Conservation (phyloP, 2,888 invertebrate species). For the Acronicta leporina region DNA sequence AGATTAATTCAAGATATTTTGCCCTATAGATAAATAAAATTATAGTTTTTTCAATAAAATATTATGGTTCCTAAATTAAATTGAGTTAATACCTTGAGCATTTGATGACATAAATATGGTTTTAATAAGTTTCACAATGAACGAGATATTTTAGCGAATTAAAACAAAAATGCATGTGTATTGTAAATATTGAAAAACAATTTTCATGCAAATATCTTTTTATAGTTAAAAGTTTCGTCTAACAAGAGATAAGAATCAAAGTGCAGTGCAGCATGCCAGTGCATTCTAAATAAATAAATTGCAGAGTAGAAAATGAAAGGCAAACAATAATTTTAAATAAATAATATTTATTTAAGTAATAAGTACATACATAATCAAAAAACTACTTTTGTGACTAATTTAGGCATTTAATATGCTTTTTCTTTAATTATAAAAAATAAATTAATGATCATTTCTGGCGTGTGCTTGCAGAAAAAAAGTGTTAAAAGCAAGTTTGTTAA, state of each 20-base stretch:
- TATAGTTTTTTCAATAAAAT: too few relatives aligned
- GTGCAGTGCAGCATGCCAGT: conserved; percentile 46
- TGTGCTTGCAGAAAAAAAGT: conserved; percentile 60
- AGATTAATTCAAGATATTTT: too few relatives aligned
- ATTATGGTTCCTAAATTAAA: conserved; percentile 45
- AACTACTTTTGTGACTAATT: conserved; percentile 40
- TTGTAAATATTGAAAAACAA: not conserved
- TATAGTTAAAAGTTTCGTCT: not conserved
- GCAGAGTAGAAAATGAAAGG: conserved; percentile 64
- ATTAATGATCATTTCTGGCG: conserved; percentile 12
- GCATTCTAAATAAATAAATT: conserved; percentile 24
- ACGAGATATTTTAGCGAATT: conserved; percentile 2
- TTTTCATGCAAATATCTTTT: conserved; percentile 26
- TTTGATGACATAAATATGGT: conserved; percentile 11
- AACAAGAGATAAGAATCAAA: not conserved
- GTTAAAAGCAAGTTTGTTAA: conserved; percentile 77
- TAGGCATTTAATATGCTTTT: conserved; percentile 17
- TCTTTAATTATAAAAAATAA: conserved; percentile 2
- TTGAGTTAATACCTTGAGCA: conserved; percentile 28
- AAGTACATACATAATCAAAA: conserved; percentile 46
- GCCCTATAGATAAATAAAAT: too few relatives aligned
- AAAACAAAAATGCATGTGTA: conserved; percentile 14
- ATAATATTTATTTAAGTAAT: conserved; percentile 62
- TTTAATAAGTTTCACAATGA: conserved; percentile 2
- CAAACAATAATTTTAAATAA: conserved; percentile 58